A percentile compares a stretch with the other conserved stretches of the same genome.
phyloP scores from a whole-genome alignment of 1,140 invertebrate species.

The Piezodorus guildinii region DNA sequence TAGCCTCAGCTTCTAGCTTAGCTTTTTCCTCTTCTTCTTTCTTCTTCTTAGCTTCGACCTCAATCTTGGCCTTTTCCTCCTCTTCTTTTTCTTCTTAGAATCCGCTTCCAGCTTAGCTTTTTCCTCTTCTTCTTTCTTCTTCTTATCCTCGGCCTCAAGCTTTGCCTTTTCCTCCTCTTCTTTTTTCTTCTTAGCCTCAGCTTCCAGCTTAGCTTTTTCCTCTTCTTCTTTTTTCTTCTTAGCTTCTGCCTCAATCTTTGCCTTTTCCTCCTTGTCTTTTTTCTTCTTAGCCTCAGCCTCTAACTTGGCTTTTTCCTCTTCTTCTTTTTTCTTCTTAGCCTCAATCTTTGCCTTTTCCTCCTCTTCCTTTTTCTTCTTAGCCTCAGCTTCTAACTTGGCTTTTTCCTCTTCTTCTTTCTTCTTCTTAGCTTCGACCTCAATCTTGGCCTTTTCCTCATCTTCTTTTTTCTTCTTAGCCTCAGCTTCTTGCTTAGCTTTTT shows the following conservation, averaged over 20 bases:
- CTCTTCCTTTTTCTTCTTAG: slow-evolving; percentile 24
- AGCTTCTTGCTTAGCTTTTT: slow-evolving; percentile 1
- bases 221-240: slow-evolving; percentile 6
- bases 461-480: not conserved
- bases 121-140: not conserved
- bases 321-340: slow-evolving; percentile 25
- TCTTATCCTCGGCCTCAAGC: not conserved
- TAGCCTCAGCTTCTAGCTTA: slow-evolving; percentile 1
- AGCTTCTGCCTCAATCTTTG: slow-evolving; percentile 17
- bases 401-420: not conserved
- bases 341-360: slow-evolving; percentile 23
- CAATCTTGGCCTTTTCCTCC: not conserved
- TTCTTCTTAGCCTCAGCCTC: slow-evolving; percentile 24
- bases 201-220: not conserved
- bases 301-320: slow-evolving; percentile 24
- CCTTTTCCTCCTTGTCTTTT: slow-evolving; percentile 12
- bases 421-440: slow-evolving; percentile 1
- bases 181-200: slow-evolving; percentile 4
- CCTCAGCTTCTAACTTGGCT: not conserved
- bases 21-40: slow-evolving; percentile 21
- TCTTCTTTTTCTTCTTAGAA: not conserved
- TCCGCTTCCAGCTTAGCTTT: not conserved
- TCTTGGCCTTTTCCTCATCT: not conserved
- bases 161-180: not conserved
- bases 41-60: not conserved